phyloP scores from a whole-genome alignment of 1,140 invertebrate genomes.

The Eupristina koningsbergeri region DNA sequence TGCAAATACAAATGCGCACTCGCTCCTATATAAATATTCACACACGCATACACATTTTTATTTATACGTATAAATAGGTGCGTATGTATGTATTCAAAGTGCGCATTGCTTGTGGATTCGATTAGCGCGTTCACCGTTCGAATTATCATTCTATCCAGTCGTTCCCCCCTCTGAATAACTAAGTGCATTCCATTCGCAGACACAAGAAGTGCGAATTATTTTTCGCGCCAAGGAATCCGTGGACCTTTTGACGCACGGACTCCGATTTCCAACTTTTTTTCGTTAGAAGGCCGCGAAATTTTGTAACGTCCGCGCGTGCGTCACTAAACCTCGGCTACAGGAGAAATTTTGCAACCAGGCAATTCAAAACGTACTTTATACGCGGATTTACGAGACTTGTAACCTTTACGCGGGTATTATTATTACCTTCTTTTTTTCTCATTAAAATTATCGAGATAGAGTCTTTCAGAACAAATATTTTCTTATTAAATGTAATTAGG shows the following conservation, averaged over 20 bases:
- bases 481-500: background rate
- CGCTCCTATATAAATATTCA: too few species aligned
- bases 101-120: conserved; percentile 1
- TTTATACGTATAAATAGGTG: too few species aligned
- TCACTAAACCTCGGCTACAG: background rate
- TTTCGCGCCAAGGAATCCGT: too few species aligned
- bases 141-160: conserved; percentile 1
- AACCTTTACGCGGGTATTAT: too few species aligned
- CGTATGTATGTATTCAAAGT: conserved; percentile 1
- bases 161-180: background rate
- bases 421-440: background rate
- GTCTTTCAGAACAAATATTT: background rate
- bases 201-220: too few species aligned
- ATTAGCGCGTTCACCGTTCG: conserved; percentile 16
- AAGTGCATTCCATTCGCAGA: background rate
- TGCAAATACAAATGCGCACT: background rate
- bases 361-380: background rate
- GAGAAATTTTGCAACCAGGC: background rate
- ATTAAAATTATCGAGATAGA: background rate
- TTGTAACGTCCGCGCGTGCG: background rate
- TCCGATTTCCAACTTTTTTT: background rate
- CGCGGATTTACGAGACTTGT: too few species aligned
- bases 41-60: too few species aligned
- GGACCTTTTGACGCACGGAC: too few species aligned
- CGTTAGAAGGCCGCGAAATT: background rate